These are phyloP conservation scores for Carcharodon carcharias DNA, from an alignment of 2,797 vertebrate genomes.

Conservation along the genomic window DNA sequence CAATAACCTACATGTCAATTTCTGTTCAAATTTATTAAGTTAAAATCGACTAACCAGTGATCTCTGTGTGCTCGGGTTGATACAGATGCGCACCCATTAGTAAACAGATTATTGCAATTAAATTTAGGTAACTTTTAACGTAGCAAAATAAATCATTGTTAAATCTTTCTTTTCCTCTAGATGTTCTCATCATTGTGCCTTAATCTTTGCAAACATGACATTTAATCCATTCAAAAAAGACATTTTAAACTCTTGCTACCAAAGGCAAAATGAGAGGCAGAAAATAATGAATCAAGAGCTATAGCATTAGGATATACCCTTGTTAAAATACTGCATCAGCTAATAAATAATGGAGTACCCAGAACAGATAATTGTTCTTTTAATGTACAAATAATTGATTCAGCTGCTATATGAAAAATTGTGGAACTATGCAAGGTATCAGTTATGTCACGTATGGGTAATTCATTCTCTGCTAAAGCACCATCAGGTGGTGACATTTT, in stretches of 20 bases:
- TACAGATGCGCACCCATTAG: not conserved
- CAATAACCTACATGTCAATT: slow-evolving; percentile 23
- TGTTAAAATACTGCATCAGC: slow-evolving; percentile 4
- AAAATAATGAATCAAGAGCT: slow-evolving; percentile 23
- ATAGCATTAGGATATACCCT: not conserved
- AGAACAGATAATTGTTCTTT: slow-evolving; percentile 21
- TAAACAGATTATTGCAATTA: slow-evolving; percentile 32
- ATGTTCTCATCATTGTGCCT: slow-evolving; percentile 14
- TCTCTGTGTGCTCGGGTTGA: not conserved
- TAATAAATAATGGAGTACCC: slow-evolving; percentile 29
- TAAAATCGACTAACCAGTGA: slow-evolving; percentile 19
- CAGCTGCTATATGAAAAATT: not conserved
- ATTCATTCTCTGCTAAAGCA: not conserved
- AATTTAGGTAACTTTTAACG: slow-evolving; percentile 17
- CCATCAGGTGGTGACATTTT: slow-evolving; percentile 11
- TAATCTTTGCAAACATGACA: slow-evolving; percentile 29
- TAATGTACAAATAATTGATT: slow-evolving; percentile 17
- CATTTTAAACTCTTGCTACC: slow-evolving; percentile 2
- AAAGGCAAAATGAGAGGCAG: slow-evolving; percentile 21
- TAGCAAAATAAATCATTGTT: slow-evolving; percentile 27
- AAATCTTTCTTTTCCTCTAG: slow-evolving; percentile 4
- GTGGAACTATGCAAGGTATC: not conserved
- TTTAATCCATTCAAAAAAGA: slow-evolving; percentile 20
- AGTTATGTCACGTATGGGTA: not conserved
- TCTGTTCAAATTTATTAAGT: slow-evolving; percentile 27